phyloP scores from a whole-genome alignment of 2,888 invertebrate species.

The Biston stratarius region DNA sequence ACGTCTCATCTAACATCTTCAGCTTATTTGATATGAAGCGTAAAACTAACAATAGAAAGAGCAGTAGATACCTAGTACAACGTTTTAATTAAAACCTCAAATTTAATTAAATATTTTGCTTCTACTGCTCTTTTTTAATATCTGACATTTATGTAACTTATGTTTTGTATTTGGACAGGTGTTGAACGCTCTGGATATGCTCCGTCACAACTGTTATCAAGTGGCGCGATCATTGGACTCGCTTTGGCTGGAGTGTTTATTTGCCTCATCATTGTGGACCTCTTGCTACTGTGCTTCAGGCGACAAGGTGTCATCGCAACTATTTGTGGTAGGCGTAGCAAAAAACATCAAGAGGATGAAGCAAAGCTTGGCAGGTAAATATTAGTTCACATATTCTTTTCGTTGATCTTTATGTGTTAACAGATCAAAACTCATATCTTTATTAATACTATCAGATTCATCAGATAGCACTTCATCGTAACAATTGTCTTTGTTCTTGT shows the following conservation, averaged over 20 bases:
- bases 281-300: constrained; percentile 91
- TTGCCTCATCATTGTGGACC: constrained; percentile 93
- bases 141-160: constrained; percentile 42
- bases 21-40: constrained; percentile 78
- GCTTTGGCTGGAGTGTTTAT: constrained; percentile 93
- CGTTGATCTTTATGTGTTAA: constrained; percentile 25
- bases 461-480: constrained; percentile 67
- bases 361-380: constrained; percentile 94
- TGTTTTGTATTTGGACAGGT: constrained; percentile 65
- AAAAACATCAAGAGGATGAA: constrained; percentile 92
- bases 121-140: constrained; percentile 69
- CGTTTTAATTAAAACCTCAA: constrained; percentile 30
- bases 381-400: neutral
- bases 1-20: constrained; percentile 78
- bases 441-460: constrained; percentile 48
- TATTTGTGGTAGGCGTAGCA: constrained; percentile 88
- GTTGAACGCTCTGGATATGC: constrained; percentile 80
- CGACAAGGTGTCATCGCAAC: constrained; percentile 90
- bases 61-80: constrained; percentile 66
- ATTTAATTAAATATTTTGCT: constrained; percentile 48
- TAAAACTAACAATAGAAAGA: constrained; percentile 75
- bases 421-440: constrained; percentile 37
- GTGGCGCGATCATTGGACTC: constrained; percentile 93
- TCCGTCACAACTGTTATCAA: constrained; percentile 87
- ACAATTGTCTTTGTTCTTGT: constrained; percentile 54